phyloP scores from a whole-genome alignment of 92 coral and sea anemone species.

The Epizoanthus scotinus region DNA sequence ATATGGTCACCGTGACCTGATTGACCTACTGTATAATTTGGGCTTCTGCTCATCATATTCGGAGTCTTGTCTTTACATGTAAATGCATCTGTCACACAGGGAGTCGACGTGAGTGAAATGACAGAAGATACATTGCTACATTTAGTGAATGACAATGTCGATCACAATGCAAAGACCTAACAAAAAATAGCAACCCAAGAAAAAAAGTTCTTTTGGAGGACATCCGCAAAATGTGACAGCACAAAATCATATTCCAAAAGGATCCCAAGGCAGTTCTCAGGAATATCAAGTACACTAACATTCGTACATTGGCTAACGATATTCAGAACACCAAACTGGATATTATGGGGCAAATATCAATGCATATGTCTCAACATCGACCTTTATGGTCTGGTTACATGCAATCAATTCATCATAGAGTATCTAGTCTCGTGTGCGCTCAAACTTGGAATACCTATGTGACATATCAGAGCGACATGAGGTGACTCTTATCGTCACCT shows the following conservation, averaged over 20 bases:
- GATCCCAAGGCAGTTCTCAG: conserved; percentile 40
- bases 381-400: conserved; percentile 45
- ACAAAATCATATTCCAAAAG: conserved; percentile 38
- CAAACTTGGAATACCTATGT: conserved; percentile 43
- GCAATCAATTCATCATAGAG: conserved; percentile 25
- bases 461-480: conserved; percentile 35
- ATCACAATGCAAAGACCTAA: conserved; percentile 39
- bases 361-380: conserved; percentile 22
- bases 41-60: conserved; percentile 52
- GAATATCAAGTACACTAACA: conserved; percentile 23
- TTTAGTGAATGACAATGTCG: conserved; percentile 45
- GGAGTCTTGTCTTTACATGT: conserved; percentile 28
- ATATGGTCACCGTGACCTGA: conserved; percentile 38
- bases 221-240: conserved; percentile 3
- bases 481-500: conserved; percentile 38
- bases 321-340: conserved; percentile 39
- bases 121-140: conserved; percentile 30
- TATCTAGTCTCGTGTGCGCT: conserved; percentile 23
- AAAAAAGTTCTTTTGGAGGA: not conserved
- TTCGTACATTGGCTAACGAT: conserved; percentile 6
- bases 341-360: conserved; percentile 34
- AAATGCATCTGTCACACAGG: conserved; percentile 41
- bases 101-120: conserved; percentile 29
- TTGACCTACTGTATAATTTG: conserved; percentile 33
- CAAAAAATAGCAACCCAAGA: not conserved